Evolutionary conservation across 2,113 vertebrate species (phyloP), one percentile per base, ranked within the genome.

Genomic region (Phaethon lepturus): DNA sequence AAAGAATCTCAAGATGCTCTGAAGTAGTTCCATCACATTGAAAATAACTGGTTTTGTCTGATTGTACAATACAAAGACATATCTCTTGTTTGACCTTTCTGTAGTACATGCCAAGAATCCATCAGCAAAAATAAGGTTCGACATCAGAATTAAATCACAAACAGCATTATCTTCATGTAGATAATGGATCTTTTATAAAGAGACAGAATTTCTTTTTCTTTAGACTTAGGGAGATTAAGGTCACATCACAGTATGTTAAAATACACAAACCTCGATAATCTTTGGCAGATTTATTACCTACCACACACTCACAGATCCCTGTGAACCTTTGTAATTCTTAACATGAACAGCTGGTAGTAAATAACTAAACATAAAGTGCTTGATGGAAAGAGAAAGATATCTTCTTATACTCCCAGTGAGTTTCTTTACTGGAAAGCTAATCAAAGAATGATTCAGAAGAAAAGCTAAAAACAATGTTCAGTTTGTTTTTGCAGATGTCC

Each of bases 231-330:
- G 74, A 97, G 91, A 97, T 97, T 96, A 97, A 96, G 88, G 83
- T 95, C 90, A 96, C 42, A 93, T 97, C 86, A 80, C 60, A 94
- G 79, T 88, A 95, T 93, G 88, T 82, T 96, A 97, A 96, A 97
- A 96, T 93, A 85, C 85, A 97, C 94, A 97, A 97, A 94, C 35
- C 44, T 95, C 62, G 9, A 92, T 96, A 94, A 97, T 96, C 77
- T 97, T 96, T 96, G 92, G 81, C 74, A 96, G 96, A 96, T 93
- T 97, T 97, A 94, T 87, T 95, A 90, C 93, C 95, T 97, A 97
- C 69, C 88, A 68, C 63, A 96, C 81, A 96, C 67, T 91, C 50
- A 83, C 63, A 97, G 60, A 62, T 86, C 47, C 72, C n/a, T 79
- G 62, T 66, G 95, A 97, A 95, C 94, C 75, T 97, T 92, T 89